Conservation (phyloP, 2,888 invertebrate species). For the Trachelus tabidus region DNA sequence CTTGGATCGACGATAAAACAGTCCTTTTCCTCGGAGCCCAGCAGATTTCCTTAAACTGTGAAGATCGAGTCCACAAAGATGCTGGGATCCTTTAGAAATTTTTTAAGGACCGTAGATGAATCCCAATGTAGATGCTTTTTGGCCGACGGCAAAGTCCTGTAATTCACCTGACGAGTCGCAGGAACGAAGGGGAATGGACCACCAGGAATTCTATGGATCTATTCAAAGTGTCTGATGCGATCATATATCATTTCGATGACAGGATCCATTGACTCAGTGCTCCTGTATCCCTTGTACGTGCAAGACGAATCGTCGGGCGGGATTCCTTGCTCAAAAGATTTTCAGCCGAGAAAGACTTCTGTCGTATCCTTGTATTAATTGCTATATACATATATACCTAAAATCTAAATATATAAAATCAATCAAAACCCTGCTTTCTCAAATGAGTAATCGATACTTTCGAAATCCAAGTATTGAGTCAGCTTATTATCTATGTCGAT, state of each 20-base stretch:
- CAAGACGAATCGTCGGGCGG: not conserved
- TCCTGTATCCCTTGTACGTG: not conserved
- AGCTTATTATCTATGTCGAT: not conserved
- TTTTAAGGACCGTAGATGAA: not conserved
- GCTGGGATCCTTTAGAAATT: not conserved
- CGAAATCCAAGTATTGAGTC: not conserved
- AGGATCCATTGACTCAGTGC: not conserved
- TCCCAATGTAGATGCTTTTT: not conserved
- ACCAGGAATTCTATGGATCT: not conserved
- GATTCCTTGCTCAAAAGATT: not conserved
- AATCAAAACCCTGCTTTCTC: not conserved
- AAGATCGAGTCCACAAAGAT: conserved; percentile 9
- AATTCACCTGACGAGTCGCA: not conserved
- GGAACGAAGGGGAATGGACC: not conserved
- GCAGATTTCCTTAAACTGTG: conserved; percentile 3
- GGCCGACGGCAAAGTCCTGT: not conserved
- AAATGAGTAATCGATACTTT: not conserved
- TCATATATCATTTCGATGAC: not conserved
- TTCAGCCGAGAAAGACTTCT: not conserved
- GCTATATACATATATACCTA: not conserved
- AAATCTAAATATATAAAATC: not conserved
- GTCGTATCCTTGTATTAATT: not conserved
- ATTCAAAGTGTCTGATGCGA: not conserved
- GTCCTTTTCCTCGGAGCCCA: not conserved
- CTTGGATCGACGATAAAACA: not conserved